Percentiles rank a stretch among this genome's conserved stretches.
These are phyloP conservation scores for Sphaerodactylus townsendi DNA, from an alignment of 2,113 vertebrate species.

Conservation along the genomic window DNA sequence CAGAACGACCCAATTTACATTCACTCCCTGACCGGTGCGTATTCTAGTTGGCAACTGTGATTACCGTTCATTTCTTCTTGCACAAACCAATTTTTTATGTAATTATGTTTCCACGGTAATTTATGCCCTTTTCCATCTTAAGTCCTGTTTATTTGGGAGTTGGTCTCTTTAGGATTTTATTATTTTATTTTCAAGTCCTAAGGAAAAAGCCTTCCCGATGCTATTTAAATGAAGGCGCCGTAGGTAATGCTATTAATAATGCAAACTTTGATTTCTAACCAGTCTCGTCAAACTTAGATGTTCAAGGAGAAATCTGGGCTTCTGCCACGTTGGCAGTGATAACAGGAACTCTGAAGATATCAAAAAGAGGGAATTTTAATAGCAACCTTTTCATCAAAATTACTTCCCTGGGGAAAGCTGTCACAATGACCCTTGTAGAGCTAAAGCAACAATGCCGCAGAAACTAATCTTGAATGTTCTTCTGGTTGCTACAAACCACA, in stretches of 20 bases:
- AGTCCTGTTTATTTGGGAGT: background rate
- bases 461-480: background rate
- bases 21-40: background rate
- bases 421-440: constrained; percentile 26
- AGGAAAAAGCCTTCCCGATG: constrained; percentile 9
- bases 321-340: constrained; percentile 36
- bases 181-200: background rate
- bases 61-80: background rate
- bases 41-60: constrained; percentile 19
- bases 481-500: constrained; percentile 15
- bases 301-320: constrained; percentile 19
- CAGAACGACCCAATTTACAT: background rate
- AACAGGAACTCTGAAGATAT: background rate
- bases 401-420: constrained; percentile 32
- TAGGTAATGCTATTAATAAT: constrained; percentile 56
- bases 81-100: background rate
- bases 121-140: background rate
- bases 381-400: constrained; percentile 27
- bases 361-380: constrained; percentile 22
- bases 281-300: constrained; percentile 14
- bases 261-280: constrained; percentile 47
- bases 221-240: constrained; percentile 53
- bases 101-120: background rate
- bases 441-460: background rate
- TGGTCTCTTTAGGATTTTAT: constrained; percentile 36